These are phyloP conservation scores for Peromyscus nudipes DNA, from an alignment of 2,797 vertebrate genomes.

Conservation along the genomic window DNA sequence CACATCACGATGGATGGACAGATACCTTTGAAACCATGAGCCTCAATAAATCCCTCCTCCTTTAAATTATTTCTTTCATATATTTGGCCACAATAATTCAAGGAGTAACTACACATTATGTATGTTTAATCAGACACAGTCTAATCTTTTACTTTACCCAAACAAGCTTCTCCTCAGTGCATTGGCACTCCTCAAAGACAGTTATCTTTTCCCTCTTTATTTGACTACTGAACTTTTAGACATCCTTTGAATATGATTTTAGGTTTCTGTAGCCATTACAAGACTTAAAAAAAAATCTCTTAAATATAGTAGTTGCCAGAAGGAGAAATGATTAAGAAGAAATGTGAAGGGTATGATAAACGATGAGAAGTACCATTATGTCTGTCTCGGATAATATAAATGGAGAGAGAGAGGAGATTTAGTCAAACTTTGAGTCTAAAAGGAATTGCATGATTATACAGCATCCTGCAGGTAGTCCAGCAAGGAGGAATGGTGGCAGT, in stretches of 20 bases:
- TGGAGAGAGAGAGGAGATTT: neutral
- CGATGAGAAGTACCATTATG: neutral
- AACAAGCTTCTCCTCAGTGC: neutral
- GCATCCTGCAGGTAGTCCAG: neutral
- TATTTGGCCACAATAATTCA: neutral
- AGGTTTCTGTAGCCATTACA: neutral
- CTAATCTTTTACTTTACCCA: constrained; percentile 1
- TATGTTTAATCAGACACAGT: neutral
- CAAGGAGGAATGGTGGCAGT: neutral
- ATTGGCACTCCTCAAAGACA: neutral
- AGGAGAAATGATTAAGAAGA: constrained; percentile 19
- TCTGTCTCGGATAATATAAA: neutral
- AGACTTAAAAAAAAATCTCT: neutral
- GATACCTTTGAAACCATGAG: neutral
- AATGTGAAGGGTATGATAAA: neutral
- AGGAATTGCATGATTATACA: neutral
- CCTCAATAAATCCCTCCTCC: neutral
- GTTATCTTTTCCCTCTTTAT: neutral
- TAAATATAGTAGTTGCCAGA: neutral
- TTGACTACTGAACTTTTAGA: neutral
- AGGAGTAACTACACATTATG: neutral
- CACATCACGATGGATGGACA: too few relatives aligned
- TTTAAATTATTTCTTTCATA: neutral
- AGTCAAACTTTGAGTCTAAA: neutral
- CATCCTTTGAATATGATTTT: constrained; percentile 18